phyloP scores from a whole-genome alignment of 2,888 invertebrate species.

The Chaetogeoica ovagalla region DNA sequence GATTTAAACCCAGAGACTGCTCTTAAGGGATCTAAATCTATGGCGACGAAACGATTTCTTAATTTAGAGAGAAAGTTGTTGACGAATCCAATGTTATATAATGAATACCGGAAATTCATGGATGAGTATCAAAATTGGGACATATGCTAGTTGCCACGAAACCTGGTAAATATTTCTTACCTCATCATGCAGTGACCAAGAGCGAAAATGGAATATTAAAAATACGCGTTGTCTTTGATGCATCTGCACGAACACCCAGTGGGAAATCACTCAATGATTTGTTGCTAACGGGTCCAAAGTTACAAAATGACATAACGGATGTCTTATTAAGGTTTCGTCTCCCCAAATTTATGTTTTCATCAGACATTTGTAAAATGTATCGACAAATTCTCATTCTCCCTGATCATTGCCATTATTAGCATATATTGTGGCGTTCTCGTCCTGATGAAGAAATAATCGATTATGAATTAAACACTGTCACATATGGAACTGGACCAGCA shows the following conservation, averaged over 20 bases:
- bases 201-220: constrained; percentile 43
- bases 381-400: constrained; percentile 46
- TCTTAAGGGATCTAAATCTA: background rate
- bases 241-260: constrained; percentile 53
- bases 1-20: background rate
- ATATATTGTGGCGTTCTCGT: constrained; percentile 56
- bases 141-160: background rate
- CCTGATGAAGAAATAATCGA: constrained; percentile 51
- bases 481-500: constrained; percentile 56
- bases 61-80: background rate
- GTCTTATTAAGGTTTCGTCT: constrained; percentile 33
- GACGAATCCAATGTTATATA: background rate
- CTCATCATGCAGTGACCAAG: constrained; percentile 56
- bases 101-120: constrained; percentile 2
- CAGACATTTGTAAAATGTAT: constrained; percentile 53
- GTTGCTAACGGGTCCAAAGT: constrained; percentile 57
- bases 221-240: too few species aligned
- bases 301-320: constrained; percentile 57
- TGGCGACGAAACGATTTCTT: background rate
- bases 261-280: constrained; percentile 58
- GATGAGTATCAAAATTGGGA: background rate
- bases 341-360: constrained; percentile 6
- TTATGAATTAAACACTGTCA: constrained; percentile 55
- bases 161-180: constrained; percentile 51
- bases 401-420: constrained; percentile 55